Evolutionary conservation across 2,797 vertebrate species (phyloP).

Genomic region (Parambassis ranga): DNA sequence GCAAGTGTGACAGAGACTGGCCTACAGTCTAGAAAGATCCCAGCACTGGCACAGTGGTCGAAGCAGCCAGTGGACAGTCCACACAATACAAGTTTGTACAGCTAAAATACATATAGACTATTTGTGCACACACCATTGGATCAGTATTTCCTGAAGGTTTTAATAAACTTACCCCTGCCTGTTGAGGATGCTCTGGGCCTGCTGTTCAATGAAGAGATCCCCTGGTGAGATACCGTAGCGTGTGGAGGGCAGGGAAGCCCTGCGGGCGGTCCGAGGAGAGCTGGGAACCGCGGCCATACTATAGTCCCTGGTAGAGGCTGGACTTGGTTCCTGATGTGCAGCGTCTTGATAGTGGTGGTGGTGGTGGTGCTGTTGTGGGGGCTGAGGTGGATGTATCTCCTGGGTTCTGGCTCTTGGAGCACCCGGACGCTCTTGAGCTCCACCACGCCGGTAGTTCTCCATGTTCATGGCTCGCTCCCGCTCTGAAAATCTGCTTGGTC

Average conservation of each 20-base stretch:
- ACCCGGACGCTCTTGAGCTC: slow-evolving; percentile 44
- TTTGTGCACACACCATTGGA: background rate
- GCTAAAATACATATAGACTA: background rate
- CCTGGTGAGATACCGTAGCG: slow-evolving; percentile 87
- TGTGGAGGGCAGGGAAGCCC: slow-evolving; percentile 82
- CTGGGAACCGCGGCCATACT: slow-evolving; percentile 81
- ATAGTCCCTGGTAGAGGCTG: slow-evolving; percentile 74
- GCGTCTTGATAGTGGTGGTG: slow-evolving; percentile 43
- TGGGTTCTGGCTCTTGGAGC: slow-evolving; percentile 46
- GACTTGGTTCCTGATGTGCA: slow-evolving; percentile 62
- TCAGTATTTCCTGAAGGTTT: too few species aligned
- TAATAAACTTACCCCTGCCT: slow-evolving; percentile 87
- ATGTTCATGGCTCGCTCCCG: slow-evolving; percentile 81
- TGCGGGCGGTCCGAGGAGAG: slow-evolving; percentile 82
- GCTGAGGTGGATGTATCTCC: slow-evolving; percentile 34
- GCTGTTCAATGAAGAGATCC: slow-evolving; percentile 84
- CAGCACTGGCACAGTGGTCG: background rate
- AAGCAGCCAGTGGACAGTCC: background rate
- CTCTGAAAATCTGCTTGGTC: slow-evolving; percentile 66
- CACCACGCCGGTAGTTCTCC: slow-evolving; percentile 79
- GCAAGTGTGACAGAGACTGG: slow-evolving; percentile 28
- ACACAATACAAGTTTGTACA: background rate
- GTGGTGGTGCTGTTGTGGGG: slow-evolving; percentile 35
- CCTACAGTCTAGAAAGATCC: slow-evolving; percentile 31
- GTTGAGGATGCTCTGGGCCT: slow-evolving; percentile 84